phyloP scores from a whole-genome alignment of 92 coral and sea anemone genomes.

The Ricordea florida region DNA sequence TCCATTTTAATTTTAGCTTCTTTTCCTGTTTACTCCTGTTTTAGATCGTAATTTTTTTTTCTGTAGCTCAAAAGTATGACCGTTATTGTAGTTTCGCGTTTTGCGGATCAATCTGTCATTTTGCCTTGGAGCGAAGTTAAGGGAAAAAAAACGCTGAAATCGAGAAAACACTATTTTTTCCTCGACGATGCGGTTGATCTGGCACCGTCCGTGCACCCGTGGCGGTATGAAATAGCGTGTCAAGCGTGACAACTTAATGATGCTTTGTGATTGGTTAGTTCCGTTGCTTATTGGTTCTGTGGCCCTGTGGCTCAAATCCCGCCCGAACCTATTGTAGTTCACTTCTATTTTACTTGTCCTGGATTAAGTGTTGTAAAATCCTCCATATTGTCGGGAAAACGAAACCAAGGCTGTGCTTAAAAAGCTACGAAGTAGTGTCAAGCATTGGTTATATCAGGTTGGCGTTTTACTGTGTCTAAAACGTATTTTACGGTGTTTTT shows the following conservation, averaged over 20 bases:
- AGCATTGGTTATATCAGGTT: not conserved
- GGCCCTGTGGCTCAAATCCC: conserved; percentile 26
- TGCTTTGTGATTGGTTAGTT: conserved; percentile 36
- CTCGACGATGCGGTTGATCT: not conserved
- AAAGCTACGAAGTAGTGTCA: not conserved
- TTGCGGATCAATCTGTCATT: no score
- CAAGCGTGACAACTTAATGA: conserved; percentile 75
- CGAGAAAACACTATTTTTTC: no score
- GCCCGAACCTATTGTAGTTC: conserved; percentile 48
- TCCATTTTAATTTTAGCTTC: no score
- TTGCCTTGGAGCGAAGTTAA: no score
- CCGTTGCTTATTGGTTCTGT: conserved; percentile 31
- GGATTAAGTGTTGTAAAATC: conserved; percentile 30
- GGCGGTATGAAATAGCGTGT: conserved; percentile 49
- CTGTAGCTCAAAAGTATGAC: no score
- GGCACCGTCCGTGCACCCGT: not conserved
- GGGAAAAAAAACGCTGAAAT: no score
- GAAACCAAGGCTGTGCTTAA: not conserved
- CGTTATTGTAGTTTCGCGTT: no score
- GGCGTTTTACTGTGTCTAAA: conserved; percentile 17
- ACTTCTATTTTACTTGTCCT: conserved; percentile 1
- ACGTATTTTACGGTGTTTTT: conserved; percentile 26
- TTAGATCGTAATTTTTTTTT: no score
- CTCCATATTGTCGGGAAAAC: conserved; percentile 6
- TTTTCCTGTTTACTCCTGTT: no score